These are phyloP conservation scores for Drosophila ustulata DNA, from an alignment of 2,888 invertebrate genomes.

Conservation along the genomic window DNA sequence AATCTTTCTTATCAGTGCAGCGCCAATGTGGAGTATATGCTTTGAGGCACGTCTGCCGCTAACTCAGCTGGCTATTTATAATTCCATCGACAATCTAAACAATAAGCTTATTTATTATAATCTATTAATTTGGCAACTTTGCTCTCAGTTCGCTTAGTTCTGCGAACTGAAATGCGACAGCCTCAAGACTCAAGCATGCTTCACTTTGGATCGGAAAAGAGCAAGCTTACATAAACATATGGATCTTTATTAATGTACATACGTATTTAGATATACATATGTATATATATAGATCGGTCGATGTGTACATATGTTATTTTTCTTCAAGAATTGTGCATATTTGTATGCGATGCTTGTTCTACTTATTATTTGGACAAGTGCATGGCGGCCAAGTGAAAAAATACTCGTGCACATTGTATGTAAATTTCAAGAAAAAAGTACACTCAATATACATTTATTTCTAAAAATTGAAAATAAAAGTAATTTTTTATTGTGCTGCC, in stretches of 20 bases:
- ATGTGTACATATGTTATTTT: slow-evolving; percentile 19
- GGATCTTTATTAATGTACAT: slow-evolving; percentile 1
- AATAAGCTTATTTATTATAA: slow-evolving; percentile 17
- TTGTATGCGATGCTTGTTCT: slow-evolving; percentile 50
- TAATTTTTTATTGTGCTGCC: neutral
- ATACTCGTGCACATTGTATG: slow-evolving; percentile 1
- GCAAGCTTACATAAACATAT: neutral
- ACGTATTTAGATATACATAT: slow-evolving; percentile 1
- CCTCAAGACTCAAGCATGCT: slow-evolving; percentile 4
- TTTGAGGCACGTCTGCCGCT: slow-evolving; percentile 27
- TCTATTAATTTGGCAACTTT: slow-evolving; percentile 12
- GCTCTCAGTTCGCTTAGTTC: neutral
- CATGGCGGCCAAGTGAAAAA: slow-evolving; percentile 43
- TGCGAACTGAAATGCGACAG: neutral
- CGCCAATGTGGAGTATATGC: slow-evolving; percentile 2
- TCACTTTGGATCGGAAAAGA: neutral
- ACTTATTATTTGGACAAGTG: slow-evolving; percentile 76
- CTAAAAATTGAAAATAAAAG: neutral
- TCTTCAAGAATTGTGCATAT: slow-evolving; percentile 47
- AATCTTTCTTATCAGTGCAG: too few species aligned
- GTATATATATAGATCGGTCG: slow-evolving; percentile 19
- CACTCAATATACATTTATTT: slow-evolving; percentile 4
- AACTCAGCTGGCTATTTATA: slow-evolving; percentile 8
- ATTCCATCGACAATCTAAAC: slow-evolving; percentile 11
- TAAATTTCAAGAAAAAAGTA: slow-evolving; percentile 14